Conservation (phyloP, 2,888 invertebrate genomes). For the Troides oblongomaculatus region DNA sequence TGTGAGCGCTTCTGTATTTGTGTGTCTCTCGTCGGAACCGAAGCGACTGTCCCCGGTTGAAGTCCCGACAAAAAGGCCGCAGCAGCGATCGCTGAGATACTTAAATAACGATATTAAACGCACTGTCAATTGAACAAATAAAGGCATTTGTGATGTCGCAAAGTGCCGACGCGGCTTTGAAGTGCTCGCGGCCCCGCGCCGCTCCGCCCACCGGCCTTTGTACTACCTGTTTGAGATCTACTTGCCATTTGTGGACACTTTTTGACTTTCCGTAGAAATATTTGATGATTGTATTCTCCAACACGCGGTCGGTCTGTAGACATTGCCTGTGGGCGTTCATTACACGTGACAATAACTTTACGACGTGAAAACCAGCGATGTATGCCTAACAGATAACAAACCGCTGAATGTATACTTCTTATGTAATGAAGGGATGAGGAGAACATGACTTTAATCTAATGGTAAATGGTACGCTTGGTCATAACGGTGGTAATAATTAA, state of each 20-base stretch:
- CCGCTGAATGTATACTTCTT: no score
- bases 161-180: conserved; percentile 31
- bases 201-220: conserved; percentile 23
- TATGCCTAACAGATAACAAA: no score
- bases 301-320: no score
- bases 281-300: neutral
- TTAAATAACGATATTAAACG: conserved; percentile 27
- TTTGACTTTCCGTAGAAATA: conserved; percentile 14
- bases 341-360: no score
- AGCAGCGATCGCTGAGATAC: conserved; percentile 13
- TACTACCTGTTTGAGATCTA: conserved; percentile 9
- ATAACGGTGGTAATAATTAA: no score
- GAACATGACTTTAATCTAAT: no score
- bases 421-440: no score
- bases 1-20: no score
- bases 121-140: conserved; percentile 31
- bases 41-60: conserved; percentile 1
- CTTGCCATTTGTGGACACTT: conserved; percentile 33
- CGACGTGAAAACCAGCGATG: no score
- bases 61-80: neutral
- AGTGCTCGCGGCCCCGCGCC: conserved; percentile 23
- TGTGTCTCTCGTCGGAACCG: neutral
- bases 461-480: no score
- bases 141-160: conserved; percentile 28
- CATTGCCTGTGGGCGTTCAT: no score